phyloP scores from a whole-genome alignment of 2,113 vertebrate genomes.

The Myiopsitta monachus region DNA sequence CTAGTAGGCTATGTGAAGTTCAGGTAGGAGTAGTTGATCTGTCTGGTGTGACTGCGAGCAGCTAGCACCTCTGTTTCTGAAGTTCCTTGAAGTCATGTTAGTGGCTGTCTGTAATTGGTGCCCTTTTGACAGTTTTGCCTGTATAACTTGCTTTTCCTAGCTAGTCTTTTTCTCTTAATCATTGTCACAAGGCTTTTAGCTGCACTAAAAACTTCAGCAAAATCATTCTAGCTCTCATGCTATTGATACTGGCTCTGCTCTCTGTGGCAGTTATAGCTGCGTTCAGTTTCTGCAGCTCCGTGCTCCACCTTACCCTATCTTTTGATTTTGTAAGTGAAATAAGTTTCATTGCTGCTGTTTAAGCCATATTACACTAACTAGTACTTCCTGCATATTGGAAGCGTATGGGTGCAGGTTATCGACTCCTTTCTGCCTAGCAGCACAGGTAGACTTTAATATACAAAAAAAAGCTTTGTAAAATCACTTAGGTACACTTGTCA shows the following conservation, averaged over 20 bases:
- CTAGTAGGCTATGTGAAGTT: neutral
- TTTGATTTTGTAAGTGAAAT: neutral
- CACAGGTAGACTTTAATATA: fast-evolving
- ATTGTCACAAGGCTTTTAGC: neutral
- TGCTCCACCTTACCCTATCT: neutral
- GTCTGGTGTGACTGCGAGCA: neutral
- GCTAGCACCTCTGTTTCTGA: neutral
- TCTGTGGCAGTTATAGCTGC: neutral
- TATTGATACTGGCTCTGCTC: neutral
- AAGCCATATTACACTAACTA: neutral
- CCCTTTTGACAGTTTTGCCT: neutral
- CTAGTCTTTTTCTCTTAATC: neutral
- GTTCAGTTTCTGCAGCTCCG: neutral
- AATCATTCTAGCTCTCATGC: neutral
- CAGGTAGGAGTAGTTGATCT: neutral
- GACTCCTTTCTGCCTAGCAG: neutral
- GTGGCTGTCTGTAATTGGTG: neutral
- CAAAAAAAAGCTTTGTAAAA: neutral
- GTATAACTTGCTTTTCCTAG: neutral
- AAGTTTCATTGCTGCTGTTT: neutral
- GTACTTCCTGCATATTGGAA: neutral
- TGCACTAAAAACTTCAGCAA: neutral
- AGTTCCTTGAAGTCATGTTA: neutral
- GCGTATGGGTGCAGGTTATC: neutral
- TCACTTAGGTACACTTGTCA: fast-evolving